These are phyloP conservation scores for Allygus modestus DNA, from an alignment of 2,888 invertebrate genomes.

Conservation along the genomic window DNA sequence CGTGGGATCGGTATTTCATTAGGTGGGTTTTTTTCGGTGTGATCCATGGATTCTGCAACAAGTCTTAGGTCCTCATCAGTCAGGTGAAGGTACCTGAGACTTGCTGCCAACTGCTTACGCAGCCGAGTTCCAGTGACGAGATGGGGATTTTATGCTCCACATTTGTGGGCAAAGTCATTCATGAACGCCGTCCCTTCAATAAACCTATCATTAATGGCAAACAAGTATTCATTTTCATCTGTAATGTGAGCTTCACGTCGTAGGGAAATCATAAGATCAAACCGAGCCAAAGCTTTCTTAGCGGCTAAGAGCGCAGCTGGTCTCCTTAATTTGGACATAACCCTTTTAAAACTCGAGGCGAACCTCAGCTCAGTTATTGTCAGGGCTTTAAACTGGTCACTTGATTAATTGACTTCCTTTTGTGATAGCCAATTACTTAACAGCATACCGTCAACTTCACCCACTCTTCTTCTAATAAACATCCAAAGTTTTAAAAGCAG, in stretches of 20 bases:
- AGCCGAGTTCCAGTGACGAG: not conserved
- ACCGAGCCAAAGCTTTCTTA: not conserved
- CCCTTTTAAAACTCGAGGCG: not conserved
- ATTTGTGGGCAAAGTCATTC: not conserved
- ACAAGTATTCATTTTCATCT: not conserved
- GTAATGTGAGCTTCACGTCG: not conserved
- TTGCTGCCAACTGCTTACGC: too few relatives aligned
- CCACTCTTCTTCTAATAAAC: not conserved
- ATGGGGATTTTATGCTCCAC: not conserved
- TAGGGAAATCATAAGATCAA: not conserved
- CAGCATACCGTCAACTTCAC: not conserved
- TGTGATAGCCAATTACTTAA: not conserved
- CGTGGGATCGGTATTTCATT: not conserved
- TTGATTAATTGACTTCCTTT: not conserved
- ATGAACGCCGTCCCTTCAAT: not conserved
- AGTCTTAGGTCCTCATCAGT: not conserved
- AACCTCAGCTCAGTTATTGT: not conserved
- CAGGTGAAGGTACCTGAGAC: not conserved
- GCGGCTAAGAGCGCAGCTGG: not conserved
- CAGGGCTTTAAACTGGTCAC: too few relatives aligned
- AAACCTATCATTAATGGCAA: not conserved
- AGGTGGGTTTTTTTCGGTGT: not conserved
- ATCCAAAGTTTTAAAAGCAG: not conserved
- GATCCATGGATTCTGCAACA: not conserved
- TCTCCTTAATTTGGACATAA: not conserved